Evolutionary conservation across 2,888 invertebrate species (phyloP).

Genomic region (Harpagoxenus sublaevis): DNA sequence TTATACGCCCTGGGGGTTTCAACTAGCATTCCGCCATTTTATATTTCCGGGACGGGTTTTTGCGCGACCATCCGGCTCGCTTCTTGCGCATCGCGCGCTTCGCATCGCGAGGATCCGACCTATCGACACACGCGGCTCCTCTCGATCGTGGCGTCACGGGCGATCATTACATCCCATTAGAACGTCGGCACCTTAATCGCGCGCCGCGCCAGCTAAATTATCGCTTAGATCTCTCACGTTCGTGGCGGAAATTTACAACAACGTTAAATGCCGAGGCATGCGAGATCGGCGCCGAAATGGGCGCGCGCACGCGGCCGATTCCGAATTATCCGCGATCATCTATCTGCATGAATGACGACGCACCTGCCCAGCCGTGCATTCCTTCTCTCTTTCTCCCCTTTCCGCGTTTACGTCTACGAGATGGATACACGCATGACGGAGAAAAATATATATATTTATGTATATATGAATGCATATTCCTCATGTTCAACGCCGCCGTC

Average conservation of each 20-base stretch:
- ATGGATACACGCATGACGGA: conserved; percentile 64
- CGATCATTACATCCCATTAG: conserved; percentile 73
- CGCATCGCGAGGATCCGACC: conserved; percentile 19
- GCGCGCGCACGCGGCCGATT: conserved; percentile 65
- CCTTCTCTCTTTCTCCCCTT: conserved; percentile 26
- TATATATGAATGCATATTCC: conserved; percentile 10
- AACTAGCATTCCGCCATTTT: not conserved
- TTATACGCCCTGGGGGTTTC: not conserved
- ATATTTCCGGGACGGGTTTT: conserved; percentile 25
- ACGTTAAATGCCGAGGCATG: conserved; percentile 68
- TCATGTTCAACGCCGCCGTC: conserved; percentile 11
- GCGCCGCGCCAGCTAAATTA: conserved; percentile 66
- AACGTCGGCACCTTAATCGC: conserved; percentile 75
- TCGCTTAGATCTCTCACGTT: conserved; percentile 72
- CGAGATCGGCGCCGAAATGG: conserved; percentile 54
- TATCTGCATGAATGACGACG: conserved; percentile 77
- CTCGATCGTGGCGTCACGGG: conserved; percentile 20
- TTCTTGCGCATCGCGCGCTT: conserved; percentile 8
- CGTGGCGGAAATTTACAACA: conserved; percentile 73
- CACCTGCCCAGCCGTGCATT: conserved; percentile 69
- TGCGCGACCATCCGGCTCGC: not conserved
- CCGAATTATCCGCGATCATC: conserved; percentile 74
- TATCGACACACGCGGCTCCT: conserved; percentile 5
- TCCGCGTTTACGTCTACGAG: conserved; percentile 54
- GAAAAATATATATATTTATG: conserved; percentile 49